A percentile compares a stretch with the other conserved stretches of the same genome.
Evolutionary conservation across 2,113 vertebrate genomes (phyloP).

Genomic region (Conger conger): DNA sequence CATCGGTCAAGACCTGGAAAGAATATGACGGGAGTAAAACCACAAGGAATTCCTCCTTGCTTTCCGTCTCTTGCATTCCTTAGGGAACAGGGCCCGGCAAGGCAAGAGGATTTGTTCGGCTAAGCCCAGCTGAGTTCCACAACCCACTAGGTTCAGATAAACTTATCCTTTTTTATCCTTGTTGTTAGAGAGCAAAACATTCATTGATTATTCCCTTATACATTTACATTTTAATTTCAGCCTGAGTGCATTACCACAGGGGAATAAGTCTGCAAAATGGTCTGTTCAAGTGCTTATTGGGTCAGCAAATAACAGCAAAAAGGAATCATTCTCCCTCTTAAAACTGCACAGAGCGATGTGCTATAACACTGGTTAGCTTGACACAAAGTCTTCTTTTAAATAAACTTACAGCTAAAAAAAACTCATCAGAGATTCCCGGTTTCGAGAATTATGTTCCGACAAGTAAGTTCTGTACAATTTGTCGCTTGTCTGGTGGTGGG

Average conservation of each 20-base stretch:
- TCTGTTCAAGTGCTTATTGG: background rate
- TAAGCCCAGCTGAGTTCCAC: constrained; percentile 19
- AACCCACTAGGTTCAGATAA: background rate
- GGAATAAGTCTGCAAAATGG: background rate
- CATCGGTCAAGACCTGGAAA: constrained; percentile 20
- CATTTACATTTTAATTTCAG: background rate
- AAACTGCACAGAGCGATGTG: background rate
- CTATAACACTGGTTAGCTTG: constrained; percentile 50
- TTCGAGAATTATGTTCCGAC: constrained; percentile 43
- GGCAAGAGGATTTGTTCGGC: constrained; percentile 11
- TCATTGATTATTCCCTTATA: background rate
- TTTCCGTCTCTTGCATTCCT: background rate
- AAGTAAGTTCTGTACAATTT: constrained; percentile 42
- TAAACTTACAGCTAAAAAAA: constrained; percentile 48
- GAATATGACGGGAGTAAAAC: constrained; percentile 13
- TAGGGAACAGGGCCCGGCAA: background rate
- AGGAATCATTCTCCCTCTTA: background rate
- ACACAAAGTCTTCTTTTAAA: constrained; percentile 61
- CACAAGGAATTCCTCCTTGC: constrained; percentile 13
- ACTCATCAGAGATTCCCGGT: constrained; percentile 48
- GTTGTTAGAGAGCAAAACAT: background rate
- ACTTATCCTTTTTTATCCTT: background rate
- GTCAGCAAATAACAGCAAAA: background rate
- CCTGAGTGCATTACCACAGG: background rate
- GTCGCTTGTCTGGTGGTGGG: constrained; percentile 33